Conservation (phyloP, 2,888 invertebrate species). For the Tetragonisca angustula region DNA sequence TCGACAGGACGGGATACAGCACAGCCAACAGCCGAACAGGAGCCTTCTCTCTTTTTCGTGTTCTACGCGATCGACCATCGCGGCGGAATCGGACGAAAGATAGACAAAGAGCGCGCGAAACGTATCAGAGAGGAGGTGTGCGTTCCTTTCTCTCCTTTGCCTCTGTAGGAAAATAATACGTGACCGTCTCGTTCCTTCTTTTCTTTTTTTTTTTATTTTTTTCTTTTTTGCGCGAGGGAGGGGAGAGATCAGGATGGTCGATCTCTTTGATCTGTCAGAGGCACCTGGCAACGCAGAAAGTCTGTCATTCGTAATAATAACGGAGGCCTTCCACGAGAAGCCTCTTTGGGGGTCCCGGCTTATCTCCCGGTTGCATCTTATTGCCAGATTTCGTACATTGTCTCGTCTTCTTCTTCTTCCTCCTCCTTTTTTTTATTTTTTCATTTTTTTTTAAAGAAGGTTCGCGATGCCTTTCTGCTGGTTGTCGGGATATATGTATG, state of each 20-base stretch:
- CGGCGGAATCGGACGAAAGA: not conserved
- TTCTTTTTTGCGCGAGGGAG: too few species aligned
- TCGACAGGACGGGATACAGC: not conserved
- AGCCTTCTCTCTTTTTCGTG: not conserved
- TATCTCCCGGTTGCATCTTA: conserved; percentile 71
- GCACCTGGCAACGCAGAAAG: conserved; percentile 63
- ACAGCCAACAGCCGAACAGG: not conserved
- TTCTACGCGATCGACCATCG: not conserved
- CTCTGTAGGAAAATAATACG: conserved; percentile 60
- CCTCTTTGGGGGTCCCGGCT: conserved; percentile 58
- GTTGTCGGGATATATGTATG: not conserved
- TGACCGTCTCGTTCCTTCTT: conserved; percentile 18
- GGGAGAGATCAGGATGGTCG: conserved; percentile 36
- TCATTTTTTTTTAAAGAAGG: not conserved
- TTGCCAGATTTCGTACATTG: conserved; percentile 59
- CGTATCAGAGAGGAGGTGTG: conserved; percentile 40
- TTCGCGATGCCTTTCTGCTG: not conserved
- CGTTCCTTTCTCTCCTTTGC: not conserved
- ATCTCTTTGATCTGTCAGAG: conserved; percentile 64
- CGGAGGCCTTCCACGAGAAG: conserved; percentile 44
- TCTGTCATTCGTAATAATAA: conserved; percentile 69
- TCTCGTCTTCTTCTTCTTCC: not conserved
- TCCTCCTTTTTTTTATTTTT: not conserved
- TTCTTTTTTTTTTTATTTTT: too few species aligned
- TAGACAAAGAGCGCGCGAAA: not conserved